Conservation (phyloP, 1,140 invertebrate genomes). For the Thalassaphorura encarpata region DNA sequence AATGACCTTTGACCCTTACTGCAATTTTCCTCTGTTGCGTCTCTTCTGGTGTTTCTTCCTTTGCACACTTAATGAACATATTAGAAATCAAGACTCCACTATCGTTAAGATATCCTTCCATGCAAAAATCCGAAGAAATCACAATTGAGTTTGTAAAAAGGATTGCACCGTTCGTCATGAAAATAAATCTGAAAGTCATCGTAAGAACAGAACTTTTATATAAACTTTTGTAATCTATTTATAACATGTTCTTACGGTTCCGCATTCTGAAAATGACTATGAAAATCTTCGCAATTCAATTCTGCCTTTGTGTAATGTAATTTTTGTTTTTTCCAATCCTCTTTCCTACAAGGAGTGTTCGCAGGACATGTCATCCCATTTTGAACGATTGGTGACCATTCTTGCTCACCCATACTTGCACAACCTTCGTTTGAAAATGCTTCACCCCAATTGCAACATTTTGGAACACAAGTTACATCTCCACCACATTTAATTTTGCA, state of each 20-base stretch:
- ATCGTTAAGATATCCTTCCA: too few species aligned
- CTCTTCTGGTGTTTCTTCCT: too few species aligned
- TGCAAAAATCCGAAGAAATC: not conserved
- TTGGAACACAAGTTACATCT: not conserved
- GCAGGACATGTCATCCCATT: not conserved
- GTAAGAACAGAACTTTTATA: too few species aligned
- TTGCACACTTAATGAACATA: too few species aligned
- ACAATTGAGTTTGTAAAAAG: not conserved
- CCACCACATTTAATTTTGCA: not conserved
- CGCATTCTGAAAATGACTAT: too few species aligned
- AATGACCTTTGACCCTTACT: too few species aligned
- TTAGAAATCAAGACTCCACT: too few species aligned
- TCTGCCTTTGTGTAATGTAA: not conserved
- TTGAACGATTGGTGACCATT: not conserved
- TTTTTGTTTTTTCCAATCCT: not conserved
- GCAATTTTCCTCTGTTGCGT: too few species aligned
- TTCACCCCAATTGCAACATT: slow-evolving; percentile 2
- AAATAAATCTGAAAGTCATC: not conserved
- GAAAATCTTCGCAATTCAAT: too few species aligned
- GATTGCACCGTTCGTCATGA: not conserved
- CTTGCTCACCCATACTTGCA: not conserved
- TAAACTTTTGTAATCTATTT: too few species aligned
- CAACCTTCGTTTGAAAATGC: not conserved
- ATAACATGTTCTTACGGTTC: too few species aligned
- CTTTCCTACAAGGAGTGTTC: not conserved